Percentiles rank a stretch among this genome's conserved stretches.
phyloP scores from a whole-genome alignment of 2,113 vertebrate species.

The Pelmatolapia mariae region DNA sequence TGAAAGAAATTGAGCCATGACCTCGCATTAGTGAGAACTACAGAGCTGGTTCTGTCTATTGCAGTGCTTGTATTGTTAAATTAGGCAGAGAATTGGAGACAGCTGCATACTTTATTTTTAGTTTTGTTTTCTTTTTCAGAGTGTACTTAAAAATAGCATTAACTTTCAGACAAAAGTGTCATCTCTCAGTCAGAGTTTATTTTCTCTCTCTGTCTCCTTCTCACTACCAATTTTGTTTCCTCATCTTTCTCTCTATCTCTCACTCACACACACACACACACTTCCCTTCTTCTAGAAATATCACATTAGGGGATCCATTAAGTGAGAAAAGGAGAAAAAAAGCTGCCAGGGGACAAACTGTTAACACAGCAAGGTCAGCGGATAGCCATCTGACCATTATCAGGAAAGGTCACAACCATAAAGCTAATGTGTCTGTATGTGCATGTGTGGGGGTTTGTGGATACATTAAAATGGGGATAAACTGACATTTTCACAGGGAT shows the following conservation, averaged over 20 bases:
- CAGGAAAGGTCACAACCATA: slow-evolving; percentile 34
- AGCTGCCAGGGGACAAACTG: slow-evolving; percentile 27
- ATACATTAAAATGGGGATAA: not conserved
- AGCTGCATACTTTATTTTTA: slow-evolving; percentile 8
- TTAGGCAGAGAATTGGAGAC: not conserved
- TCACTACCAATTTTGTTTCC: not conserved
- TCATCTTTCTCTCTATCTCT: not conserved
- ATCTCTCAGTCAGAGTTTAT: not conserved
- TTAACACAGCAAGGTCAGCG: slow-evolving; percentile 44
- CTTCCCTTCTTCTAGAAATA: not conserved
- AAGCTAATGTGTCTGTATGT: slow-evolving; percentile 1
- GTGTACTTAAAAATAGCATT: slow-evolving; percentile 8
- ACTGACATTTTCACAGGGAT: not conserved
- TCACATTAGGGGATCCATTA: slow-evolving; percentile 12
- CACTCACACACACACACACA: not conserved
- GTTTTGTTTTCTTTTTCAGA: not conserved
- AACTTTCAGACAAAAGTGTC: slow-evolving; percentile 21
- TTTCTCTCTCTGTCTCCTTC: not conserved
- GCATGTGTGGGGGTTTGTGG: not conserved
- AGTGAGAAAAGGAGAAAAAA: not conserved
- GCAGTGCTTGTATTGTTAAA: not conserved
- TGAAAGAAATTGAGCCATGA: not conserved
- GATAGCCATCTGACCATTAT: slow-evolving; percentile 45
- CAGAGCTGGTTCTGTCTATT: not conserved
- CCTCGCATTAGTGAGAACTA: not conserved